Conservation (phyloP, 2,113 vertebrate species). For the Barbus barbus region DNA sequence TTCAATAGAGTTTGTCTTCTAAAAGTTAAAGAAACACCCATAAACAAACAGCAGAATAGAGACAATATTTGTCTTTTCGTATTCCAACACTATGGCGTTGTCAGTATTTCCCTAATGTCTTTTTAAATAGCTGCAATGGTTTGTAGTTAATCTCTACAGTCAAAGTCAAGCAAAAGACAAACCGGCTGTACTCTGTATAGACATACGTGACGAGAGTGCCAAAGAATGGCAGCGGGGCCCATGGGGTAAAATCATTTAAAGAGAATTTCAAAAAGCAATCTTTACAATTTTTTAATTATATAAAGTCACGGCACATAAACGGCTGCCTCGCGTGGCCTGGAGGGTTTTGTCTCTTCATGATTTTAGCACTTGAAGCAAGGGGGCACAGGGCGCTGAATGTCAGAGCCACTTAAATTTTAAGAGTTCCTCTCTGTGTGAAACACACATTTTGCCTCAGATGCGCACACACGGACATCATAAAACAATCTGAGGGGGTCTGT, state of each 20-base stretch:
- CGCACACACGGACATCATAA: constrained; percentile 56
- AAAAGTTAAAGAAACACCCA: constrained; percentile 9
- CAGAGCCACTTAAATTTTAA: constrained; percentile 25
- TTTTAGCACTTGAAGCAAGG: constrained; percentile 25
- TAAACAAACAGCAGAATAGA: constrained; percentile 28
- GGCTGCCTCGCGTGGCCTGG: constrained; percentile 22
- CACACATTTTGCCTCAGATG: constrained; percentile 20
- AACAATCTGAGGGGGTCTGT: constrained; percentile 13
- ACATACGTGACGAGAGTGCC: constrained; percentile 43
- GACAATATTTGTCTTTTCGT: background rate
- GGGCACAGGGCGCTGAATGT: constrained; percentile 17
- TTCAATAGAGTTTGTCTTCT: background rate
- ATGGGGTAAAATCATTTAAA: constrained; percentile 32
- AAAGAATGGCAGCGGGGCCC: constrained; percentile 15
- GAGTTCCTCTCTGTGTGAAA: background rate
- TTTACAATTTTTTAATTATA: constrained; percentile 40
- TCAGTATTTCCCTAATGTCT: constrained; percentile 61
- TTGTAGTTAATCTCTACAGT: constrained; percentile 65
- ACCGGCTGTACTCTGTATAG: constrained; percentile 48
- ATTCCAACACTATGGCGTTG: constrained; percentile 32
- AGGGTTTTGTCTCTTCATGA: background rate
- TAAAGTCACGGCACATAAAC: constrained; percentile 39
- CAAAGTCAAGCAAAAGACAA: constrained; percentile 80
- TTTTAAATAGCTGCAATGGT: constrained; percentile 70
- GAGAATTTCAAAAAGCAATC: constrained; percentile 40